Conservation (phyloP, 2,888 invertebrate genomes). For the Pollenia griseotomentosa region DNA sequence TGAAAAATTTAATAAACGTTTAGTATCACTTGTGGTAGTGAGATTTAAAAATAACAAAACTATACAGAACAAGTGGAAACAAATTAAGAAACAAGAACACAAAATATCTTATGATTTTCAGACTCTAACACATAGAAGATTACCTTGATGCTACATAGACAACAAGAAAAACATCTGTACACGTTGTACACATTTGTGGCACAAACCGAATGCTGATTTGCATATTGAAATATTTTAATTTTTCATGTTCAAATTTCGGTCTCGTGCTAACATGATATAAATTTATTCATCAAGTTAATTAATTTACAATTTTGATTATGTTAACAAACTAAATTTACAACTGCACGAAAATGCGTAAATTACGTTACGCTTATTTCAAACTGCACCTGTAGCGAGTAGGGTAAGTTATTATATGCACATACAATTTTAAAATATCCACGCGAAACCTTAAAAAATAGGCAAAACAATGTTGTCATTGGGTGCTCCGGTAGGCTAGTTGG, state of each 20-base stretch:
- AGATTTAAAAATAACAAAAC: too few relatives aligned
- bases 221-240: conserved; percentile 1
- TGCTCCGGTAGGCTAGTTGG: too few relatives aligned
- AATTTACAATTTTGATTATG: background rate
- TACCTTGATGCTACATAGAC: conserved; percentile 34
- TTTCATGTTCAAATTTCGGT: conserved; percentile 2
- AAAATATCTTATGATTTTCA: background rate
- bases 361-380: background rate
- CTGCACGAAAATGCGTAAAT: background rate
- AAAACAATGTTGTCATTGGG: too few relatives aligned
- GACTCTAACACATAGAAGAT: conserved; percentile 12
- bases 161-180: background rate
- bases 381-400: too few relatives aligned
- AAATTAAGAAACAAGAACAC: background rate
- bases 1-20: too few relatives aligned
- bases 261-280: background rate
- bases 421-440: too few relatives aligned
- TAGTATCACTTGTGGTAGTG: too few relatives aligned
- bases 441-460: too few relatives aligned
- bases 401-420: too few relatives aligned
- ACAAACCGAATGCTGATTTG: background rate
- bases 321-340: background rate
- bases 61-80: too few relatives aligned
- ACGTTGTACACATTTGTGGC: background rate
- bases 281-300: background rate